These are phyloP conservation scores for Orthonevra nobilis DNA, from an alignment of 2,888 invertebrate genomes.

Conservation along the genomic window DNA sequence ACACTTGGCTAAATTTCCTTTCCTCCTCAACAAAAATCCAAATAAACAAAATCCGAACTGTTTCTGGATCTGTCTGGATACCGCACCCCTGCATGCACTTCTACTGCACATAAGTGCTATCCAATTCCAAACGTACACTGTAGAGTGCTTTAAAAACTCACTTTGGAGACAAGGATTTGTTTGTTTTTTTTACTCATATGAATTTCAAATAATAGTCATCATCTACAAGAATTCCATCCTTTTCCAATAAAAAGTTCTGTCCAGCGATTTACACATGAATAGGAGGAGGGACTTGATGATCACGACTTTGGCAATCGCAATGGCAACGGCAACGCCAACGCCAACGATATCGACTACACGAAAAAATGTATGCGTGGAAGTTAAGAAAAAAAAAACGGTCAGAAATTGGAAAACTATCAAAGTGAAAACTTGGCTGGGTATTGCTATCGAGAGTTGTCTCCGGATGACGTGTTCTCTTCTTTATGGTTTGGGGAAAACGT, in stretches of 20 bases:
- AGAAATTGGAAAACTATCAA: slow-evolving; percentile 33
- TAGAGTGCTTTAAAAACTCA: slow-evolving; percentile 24
- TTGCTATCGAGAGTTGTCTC: slow-evolving; percentile 1
- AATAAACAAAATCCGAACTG: slow-evolving; percentile 18
- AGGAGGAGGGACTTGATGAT: neutral
- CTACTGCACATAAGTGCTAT: slow-evolving; percentile 28
- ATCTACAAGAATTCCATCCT: slow-evolving; percentile 50
- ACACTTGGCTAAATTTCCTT: too few species aligned
- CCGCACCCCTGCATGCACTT: too few species aligned
- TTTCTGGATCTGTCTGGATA: slow-evolving; percentile 15
- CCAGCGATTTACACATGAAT: slow-evolving; percentile 38
- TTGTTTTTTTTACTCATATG: slow-evolving; percentile 26
- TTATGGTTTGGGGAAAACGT: slow-evolving; percentile 13
- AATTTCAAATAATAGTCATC: slow-evolving; percentile 56
- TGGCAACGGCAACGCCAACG: slow-evolving; percentile 13
- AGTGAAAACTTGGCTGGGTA: slow-evolving; percentile 28
- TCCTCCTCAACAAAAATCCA: too few species aligned
- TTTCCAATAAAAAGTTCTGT: slow-evolving; percentile 51
- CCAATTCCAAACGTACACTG: slow-evolving; percentile 28
- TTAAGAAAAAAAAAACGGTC: slow-evolving; percentile 10
- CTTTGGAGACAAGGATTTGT: neutral
- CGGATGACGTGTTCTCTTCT: neutral
- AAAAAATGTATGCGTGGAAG: slow-evolving; percentile 14
- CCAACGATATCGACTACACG: slow-evolving; percentile 28
- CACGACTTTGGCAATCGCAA: slow-evolving; percentile 13